Percentiles rank a stretch among this genome's conserved stretches.
Evolutionary conservation across 2,888 invertebrate genomes (phyloP).

Genomic region (Nyleta sp.): DNA sequence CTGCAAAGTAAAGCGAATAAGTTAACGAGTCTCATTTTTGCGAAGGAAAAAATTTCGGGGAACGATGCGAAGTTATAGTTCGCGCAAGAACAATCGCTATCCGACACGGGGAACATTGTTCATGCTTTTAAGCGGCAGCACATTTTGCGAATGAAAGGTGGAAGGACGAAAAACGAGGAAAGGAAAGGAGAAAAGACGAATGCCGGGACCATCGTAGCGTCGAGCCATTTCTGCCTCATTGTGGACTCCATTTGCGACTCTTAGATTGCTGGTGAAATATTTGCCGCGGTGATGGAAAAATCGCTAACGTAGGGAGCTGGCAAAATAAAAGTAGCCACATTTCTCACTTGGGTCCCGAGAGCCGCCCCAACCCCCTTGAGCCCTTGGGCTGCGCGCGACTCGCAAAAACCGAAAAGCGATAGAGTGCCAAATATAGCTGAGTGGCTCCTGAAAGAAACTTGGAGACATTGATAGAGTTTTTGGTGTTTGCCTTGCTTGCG

Average conservation of each 20-base stretch:
- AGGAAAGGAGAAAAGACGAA: constrained; percentile 77
- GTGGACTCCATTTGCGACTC: constrained; percentile 82
- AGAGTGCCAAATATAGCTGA: constrained; percentile 72
- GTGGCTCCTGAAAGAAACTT: constrained; percentile 77
- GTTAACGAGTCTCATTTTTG: constrained; percentile 20
- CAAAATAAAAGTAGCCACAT: constrained; percentile 81
- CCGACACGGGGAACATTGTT: constrained; percentile 48
- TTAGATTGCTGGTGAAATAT: constrained; percentile 82
- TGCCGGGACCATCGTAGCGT: constrained; percentile 78
- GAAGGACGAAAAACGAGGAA: constrained; percentile 48
- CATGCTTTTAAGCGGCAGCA: constrained; percentile 59
- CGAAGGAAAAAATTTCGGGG: constrained; percentile 32
- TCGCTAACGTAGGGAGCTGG: constrained; percentile 80
- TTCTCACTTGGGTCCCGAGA: constrained; percentile 74
- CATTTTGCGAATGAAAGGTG: constrained; percentile 59
- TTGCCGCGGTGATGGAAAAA: constrained; percentile 81
- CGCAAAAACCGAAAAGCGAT: constrained; percentile 79
- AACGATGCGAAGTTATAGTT: constrained; percentile 36
- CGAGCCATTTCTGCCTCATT: constrained; percentile 82
- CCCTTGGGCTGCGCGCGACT: constrained; percentile 62
- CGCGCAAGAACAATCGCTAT: constrained; percentile 56
- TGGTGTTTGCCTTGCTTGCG: constrained; percentile 72
- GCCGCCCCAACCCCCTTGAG: constrained; percentile 58
- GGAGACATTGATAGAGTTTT: constrained; percentile 79
- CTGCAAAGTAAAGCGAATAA: constrained; percentile 14